Base-by-base conservation (phyloP, 2,113 vertebrate genomes). In the Motacilla alba region DNA sequence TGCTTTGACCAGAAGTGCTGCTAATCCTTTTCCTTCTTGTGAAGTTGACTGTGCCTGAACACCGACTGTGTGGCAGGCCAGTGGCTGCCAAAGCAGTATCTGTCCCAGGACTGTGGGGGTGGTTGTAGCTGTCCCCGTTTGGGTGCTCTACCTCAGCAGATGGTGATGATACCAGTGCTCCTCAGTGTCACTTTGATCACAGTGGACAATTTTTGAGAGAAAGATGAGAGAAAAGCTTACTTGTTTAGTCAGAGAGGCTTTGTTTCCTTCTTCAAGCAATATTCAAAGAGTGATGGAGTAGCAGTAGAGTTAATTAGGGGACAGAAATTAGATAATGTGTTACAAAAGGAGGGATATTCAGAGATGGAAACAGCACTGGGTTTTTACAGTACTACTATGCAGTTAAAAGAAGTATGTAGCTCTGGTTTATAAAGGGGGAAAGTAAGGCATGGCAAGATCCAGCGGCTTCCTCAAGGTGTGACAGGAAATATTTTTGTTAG, bases 61-160 rank as follows among this genome's bases (percentile, higher is more conserved):
- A n/a, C 77, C 0, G 2, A 11, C 1, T 0, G 46, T 3, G 37
- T 30, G 28, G 56, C 1, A 2, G 28, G 39, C 35, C 4, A 1
- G 22, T 2, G 4, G 43, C 79, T 58, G 24, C 2, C 7, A 28
- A 47, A 21, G 35, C 49, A 11, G 13, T 9, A 14, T 44, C 75
- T 66, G 80, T 33, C 69, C 66, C 46, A 10, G 85, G 52, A 11
- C 50, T 28, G 1, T 22, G 41, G 1, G 4, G 19, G 2, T 21
- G 24, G 24, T 55, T 46, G 13, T 31, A 6, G 58, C 26, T 50
- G 52, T 35, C 82, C 75, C 44, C 1, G 0, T 44, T 12, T 30
- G 26, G 8, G 33, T 64, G 49, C 74, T 84, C 68, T 58, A 41
- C 35, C 43, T 35, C 43, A 33, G 90, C 59, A 35, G 27, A 16